phyloP scores from a whole-genome alignment of 1,140 invertebrate genomes.

The Antheraea mylitta region DNA sequence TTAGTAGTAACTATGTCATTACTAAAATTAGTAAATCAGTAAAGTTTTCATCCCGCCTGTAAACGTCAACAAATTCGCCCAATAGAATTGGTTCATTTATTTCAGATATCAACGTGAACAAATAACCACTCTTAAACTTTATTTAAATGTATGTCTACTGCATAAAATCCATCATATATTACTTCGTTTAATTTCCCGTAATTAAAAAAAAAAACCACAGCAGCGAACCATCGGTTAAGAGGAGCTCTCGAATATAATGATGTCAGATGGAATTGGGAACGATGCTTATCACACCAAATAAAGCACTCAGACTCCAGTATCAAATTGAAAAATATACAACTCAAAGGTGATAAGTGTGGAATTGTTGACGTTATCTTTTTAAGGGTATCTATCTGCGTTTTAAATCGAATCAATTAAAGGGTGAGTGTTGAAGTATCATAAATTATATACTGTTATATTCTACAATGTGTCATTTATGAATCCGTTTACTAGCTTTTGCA shows the following conservation, averaged over 20 bases:
- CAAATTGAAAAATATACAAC: constrained; percentile 35
- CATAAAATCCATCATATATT: not conserved
- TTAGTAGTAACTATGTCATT: too few relatives aligned
- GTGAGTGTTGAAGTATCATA: not conserved
- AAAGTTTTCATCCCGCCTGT: too few relatives aligned
- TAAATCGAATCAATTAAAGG: constrained; percentile 25
- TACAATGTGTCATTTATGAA: too few relatives aligned
- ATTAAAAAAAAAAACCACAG: constrained; percentile 3
- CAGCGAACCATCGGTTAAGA: constrained; percentile 9
- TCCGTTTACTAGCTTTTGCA: too few relatives aligned
- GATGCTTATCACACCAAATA: constrained; percentile 55
- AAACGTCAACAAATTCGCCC: too few relatives aligned
- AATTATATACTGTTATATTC: not conserved
- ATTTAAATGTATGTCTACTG: too few relatives aligned
- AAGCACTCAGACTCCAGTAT: constrained; percentile 31
- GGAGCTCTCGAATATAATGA: constrained; percentile 42
- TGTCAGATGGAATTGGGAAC: constrained; percentile 41
- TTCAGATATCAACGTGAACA: too few relatives aligned
- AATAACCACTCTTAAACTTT: too few relatives aligned
- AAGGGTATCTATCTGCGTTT: constrained; percentile 25
- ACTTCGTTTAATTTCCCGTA: constrained; percentile 38
- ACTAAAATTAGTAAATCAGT: too few relatives aligned
- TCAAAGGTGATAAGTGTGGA: constrained; percentile 57
- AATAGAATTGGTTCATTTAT: too few relatives aligned
- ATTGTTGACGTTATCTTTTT: constrained; percentile 62